phyloP scores from a whole-genome alignment of 1,140 invertebrate genomes.

The Samia ricini region DNA sequence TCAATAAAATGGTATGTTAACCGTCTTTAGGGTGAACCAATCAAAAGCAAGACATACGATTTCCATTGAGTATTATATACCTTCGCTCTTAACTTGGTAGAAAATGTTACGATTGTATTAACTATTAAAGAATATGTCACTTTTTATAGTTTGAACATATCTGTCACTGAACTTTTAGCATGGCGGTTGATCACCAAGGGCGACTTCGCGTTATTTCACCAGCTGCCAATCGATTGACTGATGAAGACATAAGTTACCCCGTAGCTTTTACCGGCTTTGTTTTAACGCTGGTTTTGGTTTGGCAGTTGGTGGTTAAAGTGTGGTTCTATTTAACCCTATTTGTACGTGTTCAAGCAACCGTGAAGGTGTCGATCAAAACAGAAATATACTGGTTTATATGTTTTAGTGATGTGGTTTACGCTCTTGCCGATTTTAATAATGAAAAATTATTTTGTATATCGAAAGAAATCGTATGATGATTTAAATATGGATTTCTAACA shows the following conservation, averaged over 20 bases:
- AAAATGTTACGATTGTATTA: no score
- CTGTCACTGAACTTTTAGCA: constrained; percentile 17
- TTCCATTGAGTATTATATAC: no score
- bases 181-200: constrained; percentile 24
- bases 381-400: constrained; percentile 8
- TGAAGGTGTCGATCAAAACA: constrained; percentile 28
- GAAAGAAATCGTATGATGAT: no score
- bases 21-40: no score
- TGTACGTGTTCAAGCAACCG: constrained; percentile 25
- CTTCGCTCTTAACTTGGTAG: no score
- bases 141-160: neutral
- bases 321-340: constrained; percentile 17
- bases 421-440: neutral
- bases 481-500: no score
- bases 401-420: constrained; percentile 7
- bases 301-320: neutral
- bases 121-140: neutral
- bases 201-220: constrained; percentile 8
- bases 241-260: constrained; percentile 13
- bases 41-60: no score
- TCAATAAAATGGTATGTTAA: no score
- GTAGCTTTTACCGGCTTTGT: neutral
- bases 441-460: neutral
- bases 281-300: neutral
- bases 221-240: constrained; percentile 35